Evolutionary conservation across 1,140 invertebrate genomes (phyloP), one percentile per base, ranked within the genome.

Genomic region (Brachystomella parvula): DNA sequence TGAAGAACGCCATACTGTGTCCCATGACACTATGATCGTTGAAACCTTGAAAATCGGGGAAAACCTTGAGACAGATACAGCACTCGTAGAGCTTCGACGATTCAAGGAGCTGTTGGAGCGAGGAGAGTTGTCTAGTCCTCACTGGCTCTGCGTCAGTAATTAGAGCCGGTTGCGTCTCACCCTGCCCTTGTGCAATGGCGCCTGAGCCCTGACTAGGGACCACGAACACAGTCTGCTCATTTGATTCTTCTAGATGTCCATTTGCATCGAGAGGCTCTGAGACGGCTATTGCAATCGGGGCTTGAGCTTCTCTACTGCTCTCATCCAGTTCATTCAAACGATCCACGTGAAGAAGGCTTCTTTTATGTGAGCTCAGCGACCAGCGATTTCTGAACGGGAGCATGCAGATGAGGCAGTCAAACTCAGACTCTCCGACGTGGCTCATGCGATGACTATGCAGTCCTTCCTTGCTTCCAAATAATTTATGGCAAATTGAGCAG

Each of bases 371-470:
- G 6, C 3, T 6, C 49, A 9, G 21, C 3, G 9, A 15, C 21
- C 12, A 12, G 12, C 24, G 12, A 6, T 9, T 53, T 24, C 6
- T 53, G 24, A 53, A 53, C 6, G 49, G 49, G 15, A 53, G 9
- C 49, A 53, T 53, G 24, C 49, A 53, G 6, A 26, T 53, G 49
- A 53, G 49, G 49, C 49, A 53, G 21, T 53, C 49, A 53, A 15
- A 53, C 24, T 53, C 3, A 6, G 49, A 53, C 24, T 53, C 49
- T 15, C 49, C 49, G 21, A 53, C 49, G 24, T 53, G 49, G 24
- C 9, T 26, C 21, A 12, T 9, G 6, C 21, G 9, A 24, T 53
- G 49, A 6, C 3, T 24, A 6, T 53, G 12, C 12, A 15, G 9
- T 53, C 49, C 49, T 6, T 19, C 12, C 12, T n/a, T 9, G n/a